Evolutionary conservation across 53 echinoderm and acorn worm species (phyloP), one percentile per base, ranked within the genome.

Genomic region (Holothuria scabra): DNA sequence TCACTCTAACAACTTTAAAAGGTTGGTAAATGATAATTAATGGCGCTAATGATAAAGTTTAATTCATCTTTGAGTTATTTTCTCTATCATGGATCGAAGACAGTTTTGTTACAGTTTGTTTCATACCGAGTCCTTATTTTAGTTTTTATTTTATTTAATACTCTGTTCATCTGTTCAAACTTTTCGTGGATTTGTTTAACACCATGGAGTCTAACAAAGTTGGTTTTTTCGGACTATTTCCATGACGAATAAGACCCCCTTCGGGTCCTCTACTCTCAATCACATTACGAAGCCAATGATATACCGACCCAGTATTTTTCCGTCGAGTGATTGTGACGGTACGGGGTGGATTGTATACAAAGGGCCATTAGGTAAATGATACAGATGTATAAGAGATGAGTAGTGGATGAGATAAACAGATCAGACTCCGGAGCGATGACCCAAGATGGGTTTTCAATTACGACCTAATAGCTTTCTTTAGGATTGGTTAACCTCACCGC

Each of bases 291-390:
- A 49, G 33, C 59, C 30, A n/a, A 28, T 79, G 79, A 79, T 79
- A 79, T 79, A 79, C 79, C 57, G 59, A 32, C 30, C 59, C 56
- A 49, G n/a, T 79, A 79, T 56, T 59, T 79, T 59, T 24, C 33
- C 59, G 58, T 12, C 59, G 59, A 79, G 32, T 79, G 58, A 55
- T 56, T 57, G 57, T 79, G 79, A 79, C 59, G 79, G 59, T 58
- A 55, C 56, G 30, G 59, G 49, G 79, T 79, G 30, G 79, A 56
- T 79, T 79, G 59, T 79, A 79, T 79, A 79, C 79, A 79, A 79
- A 79, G 79, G 57, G 58, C 79, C 79, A 79, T 79, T 79, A 79
- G 59, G 32, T 59, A 58, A 79, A 79, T 79, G 79, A 79, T 59
- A 57, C 72, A 72, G 72, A 72, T 46, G 72, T 46, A 72, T 24